Evolutionary conservation across 1,140 invertebrate genomes (phyloP), one percentile per base, ranked within the genome.

Genomic region (Drosophila saltans): DNA sequence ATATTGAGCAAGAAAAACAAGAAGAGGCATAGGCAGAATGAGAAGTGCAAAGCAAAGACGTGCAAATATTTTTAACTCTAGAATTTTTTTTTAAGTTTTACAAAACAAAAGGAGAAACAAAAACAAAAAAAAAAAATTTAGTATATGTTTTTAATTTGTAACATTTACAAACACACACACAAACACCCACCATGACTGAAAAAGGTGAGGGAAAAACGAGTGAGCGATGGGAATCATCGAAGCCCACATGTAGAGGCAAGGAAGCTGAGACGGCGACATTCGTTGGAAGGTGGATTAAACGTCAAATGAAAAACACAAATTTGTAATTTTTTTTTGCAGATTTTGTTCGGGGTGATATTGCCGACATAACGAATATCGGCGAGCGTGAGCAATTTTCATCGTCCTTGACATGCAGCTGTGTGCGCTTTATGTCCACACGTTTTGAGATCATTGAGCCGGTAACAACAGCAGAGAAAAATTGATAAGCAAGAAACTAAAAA

Each of bases 361-460:
- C 76, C 5, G 88, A 92, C 64, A 56, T 81, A 10, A 59, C 63
- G 8, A 80, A 90, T 80, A 91, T 86, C 9, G 58, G 63, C 16
- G 63, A 69, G 1, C 40, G 28, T 9, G 78, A 80, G 16, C 10
- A 63, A 26, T 80, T 93, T 52, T 92, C 93, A 63, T 94, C 94
- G 1, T 91, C 93, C 24, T 79, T 96, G 7, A 92, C 93, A 7
- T 97, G 96, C 92, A 93, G 96, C 68, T 96, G 95, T n/a, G 94
- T 97, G 72, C 94, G 96, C 75, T 96, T 97, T 90, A 96, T 96
- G 57, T 96, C 96, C 4, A 96, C 96, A 83, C 96, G 95, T 93
- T 96, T 95, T 90, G 92, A 94, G 74, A 95, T 96, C 41, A 93
- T 92, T 60, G 95, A 96, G 81, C 94, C 94, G 92, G 94, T 96